phyloP scores from a whole-genome alignment of 2,797 vertebrate species.

The Coluber constrictor region DNA sequence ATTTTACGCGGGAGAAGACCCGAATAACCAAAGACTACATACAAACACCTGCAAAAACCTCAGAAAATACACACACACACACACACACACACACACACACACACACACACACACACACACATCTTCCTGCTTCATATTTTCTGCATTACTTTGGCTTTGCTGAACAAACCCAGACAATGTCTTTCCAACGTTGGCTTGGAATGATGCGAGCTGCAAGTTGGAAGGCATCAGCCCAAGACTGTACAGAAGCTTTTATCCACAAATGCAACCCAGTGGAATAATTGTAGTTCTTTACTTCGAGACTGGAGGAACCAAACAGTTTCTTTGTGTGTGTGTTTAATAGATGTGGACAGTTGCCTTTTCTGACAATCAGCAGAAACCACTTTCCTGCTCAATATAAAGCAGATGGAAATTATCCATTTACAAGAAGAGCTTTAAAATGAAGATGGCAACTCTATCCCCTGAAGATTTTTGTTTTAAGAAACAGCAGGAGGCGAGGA shows the following conservation, averaged over 20 bases:
- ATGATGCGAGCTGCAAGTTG: background rate
- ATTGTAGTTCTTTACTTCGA: slow-evolving; percentile 18
- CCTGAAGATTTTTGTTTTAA: slow-evolving; percentile 56
- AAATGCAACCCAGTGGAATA: background rate
- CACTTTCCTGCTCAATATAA: slow-evolving; percentile 40
- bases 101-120: too few species aligned
- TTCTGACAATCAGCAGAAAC: slow-evolving; percentile 21
- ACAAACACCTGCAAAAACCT: too few species aligned
- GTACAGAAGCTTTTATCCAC: slow-evolving; percentile 1
- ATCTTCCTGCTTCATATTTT: background rate
- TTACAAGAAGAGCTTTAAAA: slow-evolving; percentile 42
- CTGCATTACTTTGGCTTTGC: background rate
- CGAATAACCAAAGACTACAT: too few species aligned
- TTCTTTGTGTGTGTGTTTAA: background rate
- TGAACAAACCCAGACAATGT: background rate
- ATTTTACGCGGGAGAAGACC: too few species aligned
- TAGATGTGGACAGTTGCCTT: slow-evolving; percentile 5
- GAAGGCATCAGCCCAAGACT: background rate
- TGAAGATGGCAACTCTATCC: slow-evolving; percentile 48
- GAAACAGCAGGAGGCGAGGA: slow-evolving; percentile 52
- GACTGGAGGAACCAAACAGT: background rate
- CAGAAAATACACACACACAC: too few species aligned
- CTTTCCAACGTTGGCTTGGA: background rate
- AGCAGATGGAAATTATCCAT: slow-evolving; percentile 57
- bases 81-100: too few species aligned